phyloP scores from a whole-genome alignment of 2,888 invertebrate genomes.

The Heliconius erato region DNA sequence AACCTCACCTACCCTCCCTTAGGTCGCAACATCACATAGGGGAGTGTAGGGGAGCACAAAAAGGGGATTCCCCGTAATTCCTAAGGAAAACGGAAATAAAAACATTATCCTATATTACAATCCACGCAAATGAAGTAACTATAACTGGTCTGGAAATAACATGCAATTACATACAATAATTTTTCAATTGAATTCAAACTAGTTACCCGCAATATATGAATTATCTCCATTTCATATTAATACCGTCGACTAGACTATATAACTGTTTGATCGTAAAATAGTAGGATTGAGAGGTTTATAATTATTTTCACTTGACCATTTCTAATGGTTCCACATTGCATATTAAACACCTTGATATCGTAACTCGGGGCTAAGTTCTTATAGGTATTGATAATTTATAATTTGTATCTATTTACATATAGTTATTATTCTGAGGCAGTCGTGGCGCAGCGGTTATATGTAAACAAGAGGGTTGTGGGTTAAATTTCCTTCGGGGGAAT shows the following conservation, averaged over 20 bases:
- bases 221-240: background rate
- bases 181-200: background rate
- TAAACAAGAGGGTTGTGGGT: no score
- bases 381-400: constrained; percentile 5
- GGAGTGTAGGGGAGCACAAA: no score
- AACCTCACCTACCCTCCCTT: no score
- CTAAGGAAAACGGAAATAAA: no score
- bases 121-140: background rate
- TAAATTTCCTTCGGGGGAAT: no score
- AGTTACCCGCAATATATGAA: background rate
- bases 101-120: background rate
- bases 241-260: background rate
- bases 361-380: constrained; percentile 2
- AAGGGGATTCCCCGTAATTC: no score
- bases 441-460: no score
- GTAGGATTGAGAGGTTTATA: constrained; percentile 26
- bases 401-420: background rate
- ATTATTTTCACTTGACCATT: constrained; percentile 21
- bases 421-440: background rate
- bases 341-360: constrained; percentile 12
- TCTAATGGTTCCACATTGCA: constrained; percentile 6
- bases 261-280: constrained; percentile 19
- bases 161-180: background rate
- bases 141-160: background rate
- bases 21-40: no score